phyloP scores from a whole-genome alignment of 2,888 invertebrate species.

The Nephrocerus scutellatus region DNA sequence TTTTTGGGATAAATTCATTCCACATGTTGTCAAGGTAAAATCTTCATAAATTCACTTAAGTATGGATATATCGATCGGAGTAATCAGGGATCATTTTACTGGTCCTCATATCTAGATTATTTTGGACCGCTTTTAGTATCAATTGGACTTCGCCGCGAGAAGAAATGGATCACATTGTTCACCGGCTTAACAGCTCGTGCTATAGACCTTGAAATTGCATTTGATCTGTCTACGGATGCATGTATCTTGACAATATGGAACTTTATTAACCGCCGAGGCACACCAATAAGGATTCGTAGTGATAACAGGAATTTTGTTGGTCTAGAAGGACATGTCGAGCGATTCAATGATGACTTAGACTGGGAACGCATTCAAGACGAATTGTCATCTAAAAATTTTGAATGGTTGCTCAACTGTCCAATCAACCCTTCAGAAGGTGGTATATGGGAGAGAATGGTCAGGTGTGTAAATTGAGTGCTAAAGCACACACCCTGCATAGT shows the following conservation, averaged over 20 bases:
- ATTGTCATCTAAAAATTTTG: constrained; percentile 6
- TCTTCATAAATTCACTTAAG: too few relatives aligned
- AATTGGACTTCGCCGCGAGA: constrained; percentile 12
- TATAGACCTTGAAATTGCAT: constrained; percentile 16
- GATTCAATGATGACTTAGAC: constrained; percentile 4
- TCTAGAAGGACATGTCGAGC: constrained; percentile 2
- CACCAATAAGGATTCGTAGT: constrained; percentile 12
- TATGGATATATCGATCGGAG: too few relatives aligned
- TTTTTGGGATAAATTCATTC: too few relatives aligned
- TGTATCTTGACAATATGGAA: constrained; percentile 21
- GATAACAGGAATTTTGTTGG: constrained; percentile 20
- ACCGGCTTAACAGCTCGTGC: constrained; percentile 13
- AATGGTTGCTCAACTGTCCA: constrained; percentile 12
- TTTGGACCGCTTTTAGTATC: constrained; percentile 13
- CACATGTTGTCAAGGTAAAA: too few relatives aligned
- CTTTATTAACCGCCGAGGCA: constrained; percentile 19
- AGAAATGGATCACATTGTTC: constrained; percentile 13
- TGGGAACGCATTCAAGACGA: constrained; percentile 2
- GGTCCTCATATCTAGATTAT: constrained; percentile 16
- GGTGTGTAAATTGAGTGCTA: constrained; percentile 5
- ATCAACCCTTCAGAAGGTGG: constrained; percentile 13
- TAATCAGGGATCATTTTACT: too few relatives aligned
- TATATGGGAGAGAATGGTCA: constrained; percentile 10
- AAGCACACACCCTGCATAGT: constrained; percentile 6
- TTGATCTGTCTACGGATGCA: constrained; percentile 19